A percentile compares a stretch with the other conserved stretches of the same genome.
Conservation (phyloP, 2,888 invertebrate genomes). For the Mimumesa dahlbomi region DNA sequence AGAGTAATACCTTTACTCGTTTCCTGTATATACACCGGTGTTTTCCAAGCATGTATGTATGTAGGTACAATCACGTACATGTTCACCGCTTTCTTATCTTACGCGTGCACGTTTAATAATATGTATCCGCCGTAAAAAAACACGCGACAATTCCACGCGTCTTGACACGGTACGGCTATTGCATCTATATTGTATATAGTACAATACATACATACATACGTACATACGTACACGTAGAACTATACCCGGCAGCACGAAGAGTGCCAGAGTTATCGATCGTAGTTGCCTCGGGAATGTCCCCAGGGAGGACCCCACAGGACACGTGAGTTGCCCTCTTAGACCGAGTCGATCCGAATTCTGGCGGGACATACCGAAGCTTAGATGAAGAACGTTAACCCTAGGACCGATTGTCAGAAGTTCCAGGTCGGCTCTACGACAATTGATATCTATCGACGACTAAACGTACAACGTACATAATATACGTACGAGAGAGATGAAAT, state of each 20-base stretch:
- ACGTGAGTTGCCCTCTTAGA: slow-evolving; percentile 46
- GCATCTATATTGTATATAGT: no score
- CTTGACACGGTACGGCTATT: slow-evolving; percentile 26
- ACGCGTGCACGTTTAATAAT: slow-evolving; percentile 41
- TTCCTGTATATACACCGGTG: no score
- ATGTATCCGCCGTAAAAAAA: slow-evolving; percentile 24
- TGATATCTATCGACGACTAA: neutral
- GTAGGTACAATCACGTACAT: neutral
- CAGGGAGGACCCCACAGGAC: slow-evolving; percentile 53
- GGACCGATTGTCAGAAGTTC: no score
- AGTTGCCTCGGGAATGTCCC: slow-evolving; percentile 51
- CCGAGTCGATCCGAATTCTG: slow-evolving; percentile 30
- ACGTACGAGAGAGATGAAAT: neutral
- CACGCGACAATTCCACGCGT: slow-evolving; percentile 46
- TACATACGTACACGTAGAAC: slow-evolving; percentile 31
- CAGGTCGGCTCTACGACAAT: no score
- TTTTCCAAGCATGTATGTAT: neutral
- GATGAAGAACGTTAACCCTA: neutral
- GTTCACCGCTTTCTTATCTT: slow-evolving; percentile 34
- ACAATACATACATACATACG: no score
- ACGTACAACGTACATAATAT: no score
- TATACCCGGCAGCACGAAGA: slow-evolving; percentile 21
- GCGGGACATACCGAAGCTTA: slow-evolving; percentile 16
- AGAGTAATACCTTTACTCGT: neutral
- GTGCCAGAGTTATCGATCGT: slow-evolving; percentile 51